Evolutionary conservation across 2,888 invertebrate species (phyloP), one percentile per base, ranked within the genome.

Genomic region (Sepioteuthis lessoniana): DNA sequence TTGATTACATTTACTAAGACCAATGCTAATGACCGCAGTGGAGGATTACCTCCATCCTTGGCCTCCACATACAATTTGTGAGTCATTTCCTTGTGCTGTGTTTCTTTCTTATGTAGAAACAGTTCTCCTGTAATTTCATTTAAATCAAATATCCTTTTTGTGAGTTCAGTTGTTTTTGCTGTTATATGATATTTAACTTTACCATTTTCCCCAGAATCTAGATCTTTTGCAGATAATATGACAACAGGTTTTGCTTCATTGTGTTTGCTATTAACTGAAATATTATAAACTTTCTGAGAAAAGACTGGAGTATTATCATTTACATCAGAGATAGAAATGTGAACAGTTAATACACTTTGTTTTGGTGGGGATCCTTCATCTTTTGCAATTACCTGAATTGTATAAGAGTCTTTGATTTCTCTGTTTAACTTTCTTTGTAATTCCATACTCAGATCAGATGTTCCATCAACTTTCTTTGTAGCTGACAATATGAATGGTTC

Each of bases 271-370:
- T 76, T n/a, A 35, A 76, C 19, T n/a, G 76, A 76, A 35, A 76
- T n/a, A 76, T 76, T 76, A n/a, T 76, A 76, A 76, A 76, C 76
- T n/a, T 76, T 76, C 19, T 76, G n/a, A 35, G 76, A 76, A 76
- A 76, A 76, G n/a, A 76, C n/a, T 76, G 76, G 76, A n/a, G 76
- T 76, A 76, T 76, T 76, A 76, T 76, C 76, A 76, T 76, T 76
- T n/a, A 76, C 76, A 76, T 76, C 76, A 10, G 76, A n/a, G 76
- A 76, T 76, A n/a, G 76, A 76, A 76, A 76, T 76, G 16, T 76
- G 76, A n/a, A 76, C 76, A n/a, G 76, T 76, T 10, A 76, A 76
- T 76, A n/a, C 35, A 76, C 35, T 76, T 76, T 76, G 76, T 76
- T 76, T 76, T 76, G n/a, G 76, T 76, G 76, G 76, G 3, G 76